Base-by-base conservation (phyloP, 2,888 invertebrate genomes). In the Prosopocoilus inquinatus region DNA sequence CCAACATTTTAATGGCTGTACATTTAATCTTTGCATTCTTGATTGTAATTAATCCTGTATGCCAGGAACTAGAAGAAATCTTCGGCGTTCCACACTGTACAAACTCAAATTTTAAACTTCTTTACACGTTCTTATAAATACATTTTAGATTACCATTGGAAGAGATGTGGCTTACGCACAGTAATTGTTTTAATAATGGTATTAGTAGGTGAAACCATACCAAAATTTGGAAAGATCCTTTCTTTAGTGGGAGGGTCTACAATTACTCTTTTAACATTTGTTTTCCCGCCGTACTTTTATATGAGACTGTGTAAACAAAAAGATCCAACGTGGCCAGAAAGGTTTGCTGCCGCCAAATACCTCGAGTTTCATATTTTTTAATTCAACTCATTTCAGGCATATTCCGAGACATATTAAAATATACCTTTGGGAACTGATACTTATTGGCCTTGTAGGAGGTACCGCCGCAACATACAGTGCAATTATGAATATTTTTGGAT, bases 181-280 rank as follows among this genome's bases (percentile, higher is more conserved):
- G 73, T 79, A 1, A 79, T 88, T 55, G 80, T 88, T 71, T 65
- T 79, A 0, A 72, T 80, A 0, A 81, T 88, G 65, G 73, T 88
- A 50, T 82, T 87, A 70, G 78, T 88, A 48, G 88, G 87, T 1
- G 85, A 86, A 76, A 82, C 82, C 20, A 77, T 89, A 20, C 89
- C 89, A 0, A 80, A 83, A 53, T 89, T 89, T 78, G 84, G 86
- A 61, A 84, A 85, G 58, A 84, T 89, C 62, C 75, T 89, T 55
- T 81, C 87, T 8, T 76, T 89, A 47, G 80, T 89, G 4, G 89
- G 89, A 0, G 88, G 86, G n/a, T 86, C 87, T 20, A 86, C 85
- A 9, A 80, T 87, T 5, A 85, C 87, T 0, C 72, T 88, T 28
- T 78, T 86, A 36, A 86, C 88, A 9, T 88, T 85, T 71, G 80